Conservation (phyloP, 1,140 invertebrate species). For the Anastrepha ludens region DNA sequence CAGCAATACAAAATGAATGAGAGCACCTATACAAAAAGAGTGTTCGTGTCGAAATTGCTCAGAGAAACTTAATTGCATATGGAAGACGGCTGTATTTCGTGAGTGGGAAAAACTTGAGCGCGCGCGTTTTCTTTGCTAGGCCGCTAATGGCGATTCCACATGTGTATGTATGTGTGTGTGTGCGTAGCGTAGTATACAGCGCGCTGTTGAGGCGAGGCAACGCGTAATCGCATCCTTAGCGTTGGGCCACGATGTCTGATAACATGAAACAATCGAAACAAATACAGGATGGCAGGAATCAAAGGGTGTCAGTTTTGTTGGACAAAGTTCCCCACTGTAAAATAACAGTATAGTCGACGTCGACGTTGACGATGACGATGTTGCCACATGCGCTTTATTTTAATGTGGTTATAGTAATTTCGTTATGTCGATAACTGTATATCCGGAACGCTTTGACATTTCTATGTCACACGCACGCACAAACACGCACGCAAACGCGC, state of each 20-base stretch:
- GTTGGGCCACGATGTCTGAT: background rate
- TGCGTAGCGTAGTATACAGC: background rate
- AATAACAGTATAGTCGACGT: constrained; percentile 10
- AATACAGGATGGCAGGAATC: background rate
- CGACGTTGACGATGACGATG: background rate
- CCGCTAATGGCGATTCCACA: constrained; percentile 5
- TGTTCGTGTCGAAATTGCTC: background rate
- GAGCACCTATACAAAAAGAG: background rate
- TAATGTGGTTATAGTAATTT: constrained; percentile 37
- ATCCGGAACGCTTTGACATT: constrained; percentile 36
- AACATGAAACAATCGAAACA: constrained; percentile 12
- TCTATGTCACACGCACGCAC: background rate
- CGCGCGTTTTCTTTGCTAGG: constrained; percentile 33
- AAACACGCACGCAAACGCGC: background rate
- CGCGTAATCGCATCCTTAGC: background rate
- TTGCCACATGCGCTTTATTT: constrained; percentile 33
- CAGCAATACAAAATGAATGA: background rate
- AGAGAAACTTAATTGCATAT: background rate
- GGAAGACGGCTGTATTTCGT: constrained; percentile 22
- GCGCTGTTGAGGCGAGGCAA: background rate
- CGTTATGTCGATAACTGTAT: background rate
- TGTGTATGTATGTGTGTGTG: background rate
- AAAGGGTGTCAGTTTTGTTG: background rate
- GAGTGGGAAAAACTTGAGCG: constrained; percentile 35
- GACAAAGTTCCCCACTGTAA: background rate